Evolutionary conservation across 1,140 invertebrate genomes (phyloP), one percentile per base, ranked within the genome.

Genomic region (Listronotus bonariensis): DNA sequence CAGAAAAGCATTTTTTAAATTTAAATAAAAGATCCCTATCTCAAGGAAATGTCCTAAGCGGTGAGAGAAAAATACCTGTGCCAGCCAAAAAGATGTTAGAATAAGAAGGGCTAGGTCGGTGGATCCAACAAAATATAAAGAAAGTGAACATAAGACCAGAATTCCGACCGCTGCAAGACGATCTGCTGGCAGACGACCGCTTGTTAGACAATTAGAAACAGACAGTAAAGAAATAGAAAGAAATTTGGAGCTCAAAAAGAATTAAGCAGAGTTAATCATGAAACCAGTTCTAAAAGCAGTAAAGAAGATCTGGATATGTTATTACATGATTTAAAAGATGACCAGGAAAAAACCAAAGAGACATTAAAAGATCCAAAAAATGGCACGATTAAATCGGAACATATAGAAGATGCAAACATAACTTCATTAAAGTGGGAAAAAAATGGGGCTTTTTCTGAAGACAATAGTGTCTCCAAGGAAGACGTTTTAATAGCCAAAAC

Each of bases 141-240:
- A 55, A 40, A 34, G 6, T 12, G 36, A 42, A 53, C 11, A 12
- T 4, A 63, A 14, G 15, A 63, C 40, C 17, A 63, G 17, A 20
- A 63, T 63, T 15, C 61, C 61, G 3, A 53, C 52, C 10, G 8
- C 59, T 14, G 32, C 48, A 15, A 55, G 51, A 41, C 45, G 51
- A 48, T 63, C 61, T 26, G 61, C 61, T 9, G 61, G 51, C 18
- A 55, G 61, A 31, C 32, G 61, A 20, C 61, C 61, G 3, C 36
- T 63, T 18, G 14, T 63, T 6, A 40, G 61, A 38, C 61, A 63
- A 43, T 18, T 55, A 14, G 61, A 63, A 55, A 31, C 52, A 12
- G 32, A 46, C 15, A 63, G 61, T 36, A 63, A 48, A 49, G 61
- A 63, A 36, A 32, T 63, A 40, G 61, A 52, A 32, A 52, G 55